Base-by-base conservation (phyloP, 2,888 invertebrate species). In the Embidobia sp. region DNA sequence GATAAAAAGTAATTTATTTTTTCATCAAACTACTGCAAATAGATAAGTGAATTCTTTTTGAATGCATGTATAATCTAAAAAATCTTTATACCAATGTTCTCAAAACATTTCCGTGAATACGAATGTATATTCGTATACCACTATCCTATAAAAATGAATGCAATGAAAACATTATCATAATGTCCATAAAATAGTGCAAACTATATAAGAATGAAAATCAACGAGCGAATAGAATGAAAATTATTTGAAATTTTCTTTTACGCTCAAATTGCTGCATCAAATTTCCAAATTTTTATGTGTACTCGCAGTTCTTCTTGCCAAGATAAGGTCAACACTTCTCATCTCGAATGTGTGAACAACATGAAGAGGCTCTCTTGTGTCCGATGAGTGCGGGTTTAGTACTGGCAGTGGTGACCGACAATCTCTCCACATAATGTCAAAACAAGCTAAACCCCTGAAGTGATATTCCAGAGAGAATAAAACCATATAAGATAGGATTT, bases 271-370 rank as follows among this genome's bases (percentile, higher is more conserved):
- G 11, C 13, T n/a, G n/a, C 18, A 27, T 49, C 10, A 49, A 33
- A 33, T 49, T 33, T 19, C 18, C 18, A 49, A 27, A 31, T 49
- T 31, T 31, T 48, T 33, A 11, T 33, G 49, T 49, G 49, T 33
- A 26, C 22, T 6, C 6, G n/a, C 37, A 37, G 6, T 11, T 19
- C 26, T 27, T 29, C 31, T 11, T 16, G 42, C 57, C 57, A 57
- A 57, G 57, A 57, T 57, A 42, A 42, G 31, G 57, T 57, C 42
- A 57, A 57, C 31, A 57, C 31, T 31, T 42, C 27, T 29, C 27
- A 55, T 55, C 55, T 42, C 57, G 57, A 42, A 57, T 57, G 57
- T 55, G 55, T 55, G 55, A 55, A 55, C 55, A 42, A 42, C 40
- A 40, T 40, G 40, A 42, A 55, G 40, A 55, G 40, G 11, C 19